Evolutionary conservation across 2,797 vertebrate genomes (phyloP), one percentile per base, ranked within the genome.

Genomic region (Onychomys leucogaster): DNA sequence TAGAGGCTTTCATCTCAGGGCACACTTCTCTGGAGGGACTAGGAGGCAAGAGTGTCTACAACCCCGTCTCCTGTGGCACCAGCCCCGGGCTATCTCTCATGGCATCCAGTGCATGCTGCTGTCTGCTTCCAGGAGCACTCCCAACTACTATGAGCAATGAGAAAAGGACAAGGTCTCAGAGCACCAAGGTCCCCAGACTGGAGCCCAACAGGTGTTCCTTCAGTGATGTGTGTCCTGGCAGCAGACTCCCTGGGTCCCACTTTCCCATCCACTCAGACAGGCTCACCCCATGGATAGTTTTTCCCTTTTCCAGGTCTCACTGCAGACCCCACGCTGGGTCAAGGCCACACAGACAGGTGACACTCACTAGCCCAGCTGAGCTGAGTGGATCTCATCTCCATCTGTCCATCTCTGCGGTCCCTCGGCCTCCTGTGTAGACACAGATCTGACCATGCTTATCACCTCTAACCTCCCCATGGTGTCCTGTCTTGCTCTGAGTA

Each of bases 1-100:
- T 27, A 4, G 25, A 29, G 46, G 19, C 17, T 23, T 9, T n/a
- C 65, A 6, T 8, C n/a, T 6, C 27, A 0, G 3, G 2, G 19
- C 25, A 29, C 3, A 21, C 43, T 63, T 41, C 78, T 57, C 32
- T 55, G 11, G 49, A 55, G 52, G 65, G 37, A n/a, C 52, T 25
- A 12, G 13, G 78, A 82, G 89, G 9, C 13, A 14, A 27, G 43
- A 61, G 27, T 41, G 27, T 19, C 63, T 69, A 12, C 34, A 37
- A n/a, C 89, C 55, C 29, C 41, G 34, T 55, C 16, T 27, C 43
- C 32, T n/a, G 10, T 5, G 11, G 8, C 41, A 25, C 71, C 41
- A 61, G 19, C 43, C 34, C 57, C 34, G 32, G 89, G 27, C 63
- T 37, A 41, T 43, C 59, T 37, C 75, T 81, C n/a, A 0, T 34